Evolutionary conservation across 2,888 invertebrate genomes (phyloP).

Genomic region (Byasa hedistus): DNA sequence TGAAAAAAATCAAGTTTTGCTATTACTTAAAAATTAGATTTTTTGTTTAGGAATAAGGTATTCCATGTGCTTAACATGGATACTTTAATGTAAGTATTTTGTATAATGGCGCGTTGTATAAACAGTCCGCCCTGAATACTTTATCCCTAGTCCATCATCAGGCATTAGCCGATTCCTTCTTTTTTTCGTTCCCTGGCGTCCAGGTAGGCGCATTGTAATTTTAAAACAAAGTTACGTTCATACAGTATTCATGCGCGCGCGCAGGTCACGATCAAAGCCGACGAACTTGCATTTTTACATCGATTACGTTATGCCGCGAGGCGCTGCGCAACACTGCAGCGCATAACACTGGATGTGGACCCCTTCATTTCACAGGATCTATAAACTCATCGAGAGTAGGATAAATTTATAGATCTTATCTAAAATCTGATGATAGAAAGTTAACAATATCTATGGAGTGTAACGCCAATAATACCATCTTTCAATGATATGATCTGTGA

Average conservation of each 20-base stretch:
- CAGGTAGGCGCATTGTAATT: constrained; percentile 37
- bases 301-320: constrained; percentile 63
- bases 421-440: too few species aligned
- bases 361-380: neutral
- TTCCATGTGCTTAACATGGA: too few species aligned
- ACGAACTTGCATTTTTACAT: constrained; percentile 74
- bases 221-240: constrained; percentile 49
- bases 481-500: too few species aligned
- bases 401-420: too few species aligned
- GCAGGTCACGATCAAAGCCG: constrained; percentile 76
- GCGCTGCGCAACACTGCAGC: constrained; percentile 33
- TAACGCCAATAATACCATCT: too few species aligned
- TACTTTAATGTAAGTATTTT: too few species aligned
- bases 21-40: too few species aligned
- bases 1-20: too few species aligned
- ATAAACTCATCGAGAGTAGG: too few species aligned
- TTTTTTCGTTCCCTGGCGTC: constrained; percentile 30
- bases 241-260: constrained; percentile 69
- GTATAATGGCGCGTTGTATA: neutral
- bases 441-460: too few species aligned
- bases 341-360: constrained; percentile 3
- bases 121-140: neutral
- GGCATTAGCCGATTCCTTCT: constrained; percentile 25
- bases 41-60: too few species aligned
- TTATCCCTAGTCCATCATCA: constrained; percentile 1